phyloP scores from a whole-genome alignment of 2,113 vertebrate genomes.

The Tyto alba region DNA sequence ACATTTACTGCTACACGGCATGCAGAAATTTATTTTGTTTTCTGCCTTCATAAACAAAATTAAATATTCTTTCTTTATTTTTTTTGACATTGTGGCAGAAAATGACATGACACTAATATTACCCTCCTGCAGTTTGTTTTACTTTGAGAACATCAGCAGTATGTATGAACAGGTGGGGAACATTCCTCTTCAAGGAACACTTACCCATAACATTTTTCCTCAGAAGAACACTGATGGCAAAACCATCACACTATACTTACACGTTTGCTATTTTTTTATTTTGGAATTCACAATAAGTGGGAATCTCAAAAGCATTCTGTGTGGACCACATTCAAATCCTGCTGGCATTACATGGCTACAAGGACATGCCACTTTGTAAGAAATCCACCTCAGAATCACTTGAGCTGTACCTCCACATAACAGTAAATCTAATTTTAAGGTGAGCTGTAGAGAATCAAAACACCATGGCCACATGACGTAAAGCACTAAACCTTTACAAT shows the following conservation, averaged over 20 bases:
- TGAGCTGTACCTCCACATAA: neutral
- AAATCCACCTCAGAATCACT: neutral
- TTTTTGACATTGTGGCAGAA: neutral
- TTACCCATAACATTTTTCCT: neutral
- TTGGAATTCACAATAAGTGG: neutral
- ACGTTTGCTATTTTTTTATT: neutral
- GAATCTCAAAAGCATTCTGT: neutral
- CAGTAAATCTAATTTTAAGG: neutral
- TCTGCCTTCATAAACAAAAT: neutral
- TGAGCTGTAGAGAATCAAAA: neutral
- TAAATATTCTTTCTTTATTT: neutral
- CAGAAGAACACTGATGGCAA: neutral
- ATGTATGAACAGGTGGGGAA: neutral
- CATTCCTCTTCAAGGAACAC: neutral
- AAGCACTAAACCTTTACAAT: neutral
- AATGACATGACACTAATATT: neutral
- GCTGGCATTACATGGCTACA: neutral
- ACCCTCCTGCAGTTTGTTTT: neutral
- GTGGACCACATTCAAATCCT: neutral
- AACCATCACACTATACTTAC: neutral
- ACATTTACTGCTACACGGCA: neutral
- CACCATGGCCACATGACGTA: neutral
- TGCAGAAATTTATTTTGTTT: neutral
- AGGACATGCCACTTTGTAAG: neutral
- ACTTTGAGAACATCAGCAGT: neutral